Percentiles rank a stretch among this genome's conserved stretches.
These are phyloP conservation scores for Stichodactyla mertensii DNA, from an alignment of 64 coral and sea anemone species.

Conservation along the genomic window DNA sequence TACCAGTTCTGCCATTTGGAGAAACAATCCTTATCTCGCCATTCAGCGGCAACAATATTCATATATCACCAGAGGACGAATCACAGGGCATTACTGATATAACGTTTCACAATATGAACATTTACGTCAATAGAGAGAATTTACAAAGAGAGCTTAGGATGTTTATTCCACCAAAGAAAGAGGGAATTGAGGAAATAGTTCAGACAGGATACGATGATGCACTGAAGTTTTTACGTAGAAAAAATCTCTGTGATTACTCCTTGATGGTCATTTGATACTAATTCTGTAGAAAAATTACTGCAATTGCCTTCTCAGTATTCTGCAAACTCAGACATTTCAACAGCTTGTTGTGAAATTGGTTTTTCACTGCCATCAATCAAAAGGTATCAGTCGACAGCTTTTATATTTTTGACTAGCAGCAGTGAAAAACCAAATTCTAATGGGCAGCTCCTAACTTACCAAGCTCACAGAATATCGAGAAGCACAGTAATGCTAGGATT, in stretches of 20 bases:
- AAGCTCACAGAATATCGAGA: too few relatives aligned
- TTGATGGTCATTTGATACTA: constrained; percentile 13
- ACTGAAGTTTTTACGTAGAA: constrained; percentile 60
- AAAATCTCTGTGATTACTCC: constrained; percentile 50
- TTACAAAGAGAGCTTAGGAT: constrained; percentile 77
- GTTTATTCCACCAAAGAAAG: constrained; percentile 78
- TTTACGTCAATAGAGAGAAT: constrained; percentile 82
- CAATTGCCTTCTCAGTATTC: not conserved
- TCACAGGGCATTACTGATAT: constrained; percentile 66
- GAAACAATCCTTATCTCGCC: constrained; percentile 85
- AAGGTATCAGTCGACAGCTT: too few relatives aligned
- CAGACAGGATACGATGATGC: constrained; percentile 77
- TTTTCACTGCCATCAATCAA: too few relatives aligned
- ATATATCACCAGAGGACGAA: constrained; percentile 85
- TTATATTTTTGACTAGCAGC: too few relatives aligned
- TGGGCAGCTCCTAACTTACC: too few relatives aligned
- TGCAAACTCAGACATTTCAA: too few relatives aligned
- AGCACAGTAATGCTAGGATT: too few relatives aligned
- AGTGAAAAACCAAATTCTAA: too few relatives aligned
- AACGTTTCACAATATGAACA: constrained; percentile 82
- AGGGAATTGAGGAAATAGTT: constrained; percentile 78
- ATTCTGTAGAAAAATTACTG: not conserved
- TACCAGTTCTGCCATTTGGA: constrained; percentile 77
- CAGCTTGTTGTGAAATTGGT: too few relatives aligned
- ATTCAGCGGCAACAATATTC: constrained; percentile 81